These are phyloP conservation scores for Diploscapter pachys DNA, from an alignment of 1,140 invertebrate species.

Conservation along the genomic window DNA sequence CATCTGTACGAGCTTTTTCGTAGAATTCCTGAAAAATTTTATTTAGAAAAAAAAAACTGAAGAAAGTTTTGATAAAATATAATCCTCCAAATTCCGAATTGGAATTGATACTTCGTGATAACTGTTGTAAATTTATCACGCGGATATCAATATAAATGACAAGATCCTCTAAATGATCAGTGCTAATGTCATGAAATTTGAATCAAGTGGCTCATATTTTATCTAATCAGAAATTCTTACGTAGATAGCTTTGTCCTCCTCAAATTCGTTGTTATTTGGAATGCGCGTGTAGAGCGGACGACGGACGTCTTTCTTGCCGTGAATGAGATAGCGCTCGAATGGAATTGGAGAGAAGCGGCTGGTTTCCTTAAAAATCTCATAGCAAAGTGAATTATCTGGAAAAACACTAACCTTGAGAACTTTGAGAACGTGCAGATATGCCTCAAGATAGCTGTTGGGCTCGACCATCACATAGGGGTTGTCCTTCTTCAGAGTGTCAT, in stretches of 20 bases:
- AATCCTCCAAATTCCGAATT: too few relatives aligned
- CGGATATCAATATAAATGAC: too few relatives aligned
- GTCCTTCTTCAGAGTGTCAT: constrained; percentile 1
- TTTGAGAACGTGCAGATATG: constrained; percentile 23
- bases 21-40: too few relatives aligned
- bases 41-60: too few relatives aligned
- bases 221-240: too few relatives aligned
- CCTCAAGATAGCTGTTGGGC: constrained; percentile 21
- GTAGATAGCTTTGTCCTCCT: constrained; percentile 56
- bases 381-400: background rate
- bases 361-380: background rate
- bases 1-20: too few relatives aligned
- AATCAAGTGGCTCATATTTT: too few relatives aligned
- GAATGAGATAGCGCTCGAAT: constrained; percentile 28
- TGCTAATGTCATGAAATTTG: too few relatives aligned
- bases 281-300: constrained; percentile 14
- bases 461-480: constrained; percentile 18
- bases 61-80: too few relatives aligned
- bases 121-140: too few relatives aligned
- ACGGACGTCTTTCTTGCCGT: constrained; percentile 9
- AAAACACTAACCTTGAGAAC: constrained; percentile 9
- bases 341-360: constrained; percentile 22
- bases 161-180: too few relatives aligned
- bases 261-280: background rate
- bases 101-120: too few relatives aligned